These are phyloP conservation scores for Cylindroiulus punctatus DNA, from an alignment of 2,888 invertebrate genomes.

Conservation along the genomic window DNA sequence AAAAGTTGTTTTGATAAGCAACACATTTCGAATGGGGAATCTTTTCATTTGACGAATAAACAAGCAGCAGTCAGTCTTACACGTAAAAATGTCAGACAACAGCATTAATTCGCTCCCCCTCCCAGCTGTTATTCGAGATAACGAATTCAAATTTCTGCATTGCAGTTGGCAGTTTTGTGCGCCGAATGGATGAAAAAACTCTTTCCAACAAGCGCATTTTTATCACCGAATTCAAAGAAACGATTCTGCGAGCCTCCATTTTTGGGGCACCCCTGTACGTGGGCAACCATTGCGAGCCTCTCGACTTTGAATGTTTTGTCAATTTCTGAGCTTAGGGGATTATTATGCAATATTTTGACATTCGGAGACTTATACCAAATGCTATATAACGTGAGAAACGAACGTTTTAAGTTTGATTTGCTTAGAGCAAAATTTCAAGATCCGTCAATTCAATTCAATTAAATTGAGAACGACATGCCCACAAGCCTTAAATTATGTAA, in stretches of 20 bases:
- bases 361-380: not conserved
- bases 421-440: too few species aligned
- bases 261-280: not conserved
- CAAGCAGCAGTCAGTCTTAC: conserved; percentile 29
- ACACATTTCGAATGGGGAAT: conserved; percentile 21
- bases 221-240: not conserved
- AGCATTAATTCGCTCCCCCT: conserved; percentile 14
- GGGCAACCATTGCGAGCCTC: too few species aligned
- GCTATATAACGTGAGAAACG: not conserved
- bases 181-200: not conserved
- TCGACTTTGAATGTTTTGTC: too few species aligned
- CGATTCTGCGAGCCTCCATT: not conserved
- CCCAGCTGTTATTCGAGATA: conserved; percentile 27
- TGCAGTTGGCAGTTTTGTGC: not conserved
- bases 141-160: conserved; percentile 45
- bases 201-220: not conserved
- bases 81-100: conserved; percentile 24
- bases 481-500: too few species aligned
- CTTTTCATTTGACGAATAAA: conserved; percentile 42
- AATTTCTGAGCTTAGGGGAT: not conserved
- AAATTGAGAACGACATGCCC: too few species aligned
- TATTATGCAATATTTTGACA: not conserved
- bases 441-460: too few species aligned
- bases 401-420: too few species aligned
- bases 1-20: conserved; percentile 34